Evolutionary conservation across 2,888 invertebrate species (phyloP), one percentile per base, ranked within the genome.

Genomic region (Tachina fera): DNA sequence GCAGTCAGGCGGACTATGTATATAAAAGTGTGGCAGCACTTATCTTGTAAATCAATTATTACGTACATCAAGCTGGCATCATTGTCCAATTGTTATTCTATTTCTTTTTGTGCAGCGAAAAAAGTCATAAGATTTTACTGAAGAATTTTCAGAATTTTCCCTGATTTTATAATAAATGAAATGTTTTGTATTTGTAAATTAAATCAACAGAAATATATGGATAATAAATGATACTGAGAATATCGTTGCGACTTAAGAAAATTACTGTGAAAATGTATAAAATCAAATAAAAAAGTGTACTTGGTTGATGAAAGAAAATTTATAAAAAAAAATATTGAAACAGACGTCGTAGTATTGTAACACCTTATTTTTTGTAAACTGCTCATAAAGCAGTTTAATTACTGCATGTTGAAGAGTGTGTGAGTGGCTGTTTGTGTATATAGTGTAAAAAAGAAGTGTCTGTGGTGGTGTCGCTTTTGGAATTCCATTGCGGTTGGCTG

Each of bases 121-220:
- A 77, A 84, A 87, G 87, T 87, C 87, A 87, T 87, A 87, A 86
- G 87, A 75, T 84, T 84, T 84, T 79, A 53, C 47, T 39, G 31
- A 71, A 79, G 45, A 76, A 76, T 76, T 70, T 65, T 76, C 70
- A 45, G 61, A 79, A 84, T 84, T 84, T 83, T 84, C 56, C 43
- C 43, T 43, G 14, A 56, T 79, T 74, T 58, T 3, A 31, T 31
- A 71, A 80, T 58, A 70, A 79, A 63, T 61, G 63, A 67, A 84
- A 47, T 71, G 39, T 10, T 16, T 47, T 76, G 39, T 65, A 70
- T 22, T 71, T 43, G 19, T 41, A 14, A 49, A 47, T 65, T 56
- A 58, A 16, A 14, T 11, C 11, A 41, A 22, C n/a, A 47, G 16
- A 65, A 39, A 4, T 65, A 61, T 1, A 16, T 4, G 67, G 22